Conservation (phyloP, 2,888 invertebrate genomes). For the Ernsta delagoae region DNA sequence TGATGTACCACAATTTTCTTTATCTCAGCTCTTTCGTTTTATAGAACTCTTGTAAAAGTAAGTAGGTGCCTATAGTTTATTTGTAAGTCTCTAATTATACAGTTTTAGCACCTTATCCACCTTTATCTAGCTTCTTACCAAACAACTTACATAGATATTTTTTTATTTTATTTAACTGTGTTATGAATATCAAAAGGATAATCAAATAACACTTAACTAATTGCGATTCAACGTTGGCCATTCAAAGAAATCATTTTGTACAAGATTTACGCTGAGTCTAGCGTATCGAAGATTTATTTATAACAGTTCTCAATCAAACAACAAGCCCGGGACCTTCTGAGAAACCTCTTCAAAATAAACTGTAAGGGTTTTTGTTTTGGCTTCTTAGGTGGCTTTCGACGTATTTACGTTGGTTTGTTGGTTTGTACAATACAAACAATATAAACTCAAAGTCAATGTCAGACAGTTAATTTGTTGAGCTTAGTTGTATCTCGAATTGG, state of each 20-base stretch:
- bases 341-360: constrained; percentile 68
- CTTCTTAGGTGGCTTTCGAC: constrained; percentile 70
- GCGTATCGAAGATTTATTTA: constrained; percentile 58
- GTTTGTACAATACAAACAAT: constrained; percentile 54
- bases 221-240: no score
- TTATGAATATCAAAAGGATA: no score
- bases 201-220: no score
- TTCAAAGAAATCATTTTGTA: background rate
- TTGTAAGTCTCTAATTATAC: no score
- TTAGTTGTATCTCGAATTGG: constrained; percentile 12
- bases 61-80: no score
- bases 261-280: constrained; percentile 9
- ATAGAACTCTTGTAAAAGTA: no score
- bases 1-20: no score
- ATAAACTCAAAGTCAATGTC: constrained; percentile 52
- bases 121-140: no score
- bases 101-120: no score
- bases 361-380: constrained; percentile 67
- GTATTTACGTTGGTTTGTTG: constrained; percentile 56
- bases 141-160: no score
- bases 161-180: no score
- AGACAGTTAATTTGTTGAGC: constrained; percentile 44
- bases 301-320: constrained; percentile 73
- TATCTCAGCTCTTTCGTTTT: no score
- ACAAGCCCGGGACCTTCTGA: constrained; percentile 59